These are phyloP conservation scores for Eunapius fragilis DNA, from an alignment of 37 sponge, comb jelly and placozoan species.

Conservation along the genomic window DNA sequence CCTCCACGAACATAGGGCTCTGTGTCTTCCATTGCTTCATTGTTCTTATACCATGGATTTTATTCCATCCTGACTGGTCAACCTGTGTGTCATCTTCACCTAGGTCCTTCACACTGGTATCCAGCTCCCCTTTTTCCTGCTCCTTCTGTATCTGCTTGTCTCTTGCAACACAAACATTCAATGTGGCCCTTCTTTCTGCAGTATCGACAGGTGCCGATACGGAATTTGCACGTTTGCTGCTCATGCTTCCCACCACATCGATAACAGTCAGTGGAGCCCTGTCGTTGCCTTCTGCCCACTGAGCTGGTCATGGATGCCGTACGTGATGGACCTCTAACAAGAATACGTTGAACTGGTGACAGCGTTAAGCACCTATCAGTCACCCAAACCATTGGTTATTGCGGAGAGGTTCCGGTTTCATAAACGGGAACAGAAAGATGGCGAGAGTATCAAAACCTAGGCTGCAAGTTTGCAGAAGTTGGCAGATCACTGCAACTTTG, in stretches of 20 bases:
- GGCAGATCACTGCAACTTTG: conserved; percentile 9
- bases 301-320: not conserved
- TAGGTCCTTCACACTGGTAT: too few relatives aligned
- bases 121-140: too few relatives aligned
- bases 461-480: conserved; percentile 6
- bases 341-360: conserved; percentile 16
- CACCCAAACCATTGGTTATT: conserved; percentile 10
- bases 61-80: not conserved
- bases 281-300: not conserved
- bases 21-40: not conserved
- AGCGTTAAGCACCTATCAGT: not conserved
- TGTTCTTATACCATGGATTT: too few relatives aligned
- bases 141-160: not conserved
- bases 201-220: not conserved
- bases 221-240: conserved; percentile 2
- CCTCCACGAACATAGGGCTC: not conserved
- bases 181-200: conserved; percentile 48
- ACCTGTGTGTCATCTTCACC: too few relatives aligned
- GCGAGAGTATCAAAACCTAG: conserved; percentile 6
- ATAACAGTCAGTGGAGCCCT: conserved; percentile 1
- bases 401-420: conserved; percentile 26
- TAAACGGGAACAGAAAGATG: not conserved
- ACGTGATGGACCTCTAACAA: not conserved
- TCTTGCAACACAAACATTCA: conserved; percentile 2
- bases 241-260: conserved; percentile 35